A percentile compares a stretch with the other conserved stretches of the same genome.
phyloP scores from a whole-genome alignment of 92 coral and sea anemone genomes.

The Heliopora coerulea region DNA sequence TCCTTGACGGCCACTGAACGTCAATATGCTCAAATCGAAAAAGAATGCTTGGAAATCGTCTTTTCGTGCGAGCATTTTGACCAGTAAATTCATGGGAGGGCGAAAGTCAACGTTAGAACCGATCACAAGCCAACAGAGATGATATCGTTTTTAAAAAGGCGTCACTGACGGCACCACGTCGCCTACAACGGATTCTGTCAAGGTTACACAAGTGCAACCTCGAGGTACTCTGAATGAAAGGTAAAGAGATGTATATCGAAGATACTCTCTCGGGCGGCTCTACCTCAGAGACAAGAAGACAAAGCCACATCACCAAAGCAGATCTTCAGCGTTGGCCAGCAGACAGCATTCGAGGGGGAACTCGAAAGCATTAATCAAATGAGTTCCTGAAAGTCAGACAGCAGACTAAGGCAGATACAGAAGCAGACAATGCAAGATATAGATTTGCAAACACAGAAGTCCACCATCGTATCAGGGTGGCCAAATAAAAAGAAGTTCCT shows the following conservation, averaged over 20 bases:
- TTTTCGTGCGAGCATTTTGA: too few species aligned
- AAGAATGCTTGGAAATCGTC: too few species aligned
- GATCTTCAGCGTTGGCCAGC: conserved; percentile 11
- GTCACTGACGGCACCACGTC: too few species aligned
- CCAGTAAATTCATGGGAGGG: too few species aligned
- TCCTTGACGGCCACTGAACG: too few species aligned
- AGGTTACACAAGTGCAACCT: conserved; percentile 21
- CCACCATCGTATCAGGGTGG: conserved; percentile 37
- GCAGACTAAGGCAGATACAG: conserved; percentile 31
- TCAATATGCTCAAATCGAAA: too few species aligned
- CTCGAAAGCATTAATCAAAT: conserved; percentile 23
- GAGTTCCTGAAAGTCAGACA: conserved; percentile 20
- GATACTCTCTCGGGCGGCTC: conserved; percentile 41
- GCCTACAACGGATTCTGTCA: too few species aligned
- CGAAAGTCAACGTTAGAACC: too few species aligned
- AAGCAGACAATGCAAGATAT: conserved; percentile 25
- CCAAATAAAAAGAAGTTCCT: conserved; percentile 29
- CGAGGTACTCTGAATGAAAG: conserved; percentile 11
- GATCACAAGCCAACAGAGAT: too few species aligned
- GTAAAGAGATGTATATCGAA: conserved; percentile 24
- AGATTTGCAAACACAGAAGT: conserved; percentile 35
- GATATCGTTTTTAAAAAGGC: too few species aligned
- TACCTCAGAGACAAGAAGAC: not conserved
- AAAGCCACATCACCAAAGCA: conserved; percentile 16
- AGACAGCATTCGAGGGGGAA: conserved; percentile 21